These are phyloP conservation scores for Standfussiana lucernea DNA, from an alignment of 2,888 invertebrate genomes.

Conservation along the genomic window DNA sequence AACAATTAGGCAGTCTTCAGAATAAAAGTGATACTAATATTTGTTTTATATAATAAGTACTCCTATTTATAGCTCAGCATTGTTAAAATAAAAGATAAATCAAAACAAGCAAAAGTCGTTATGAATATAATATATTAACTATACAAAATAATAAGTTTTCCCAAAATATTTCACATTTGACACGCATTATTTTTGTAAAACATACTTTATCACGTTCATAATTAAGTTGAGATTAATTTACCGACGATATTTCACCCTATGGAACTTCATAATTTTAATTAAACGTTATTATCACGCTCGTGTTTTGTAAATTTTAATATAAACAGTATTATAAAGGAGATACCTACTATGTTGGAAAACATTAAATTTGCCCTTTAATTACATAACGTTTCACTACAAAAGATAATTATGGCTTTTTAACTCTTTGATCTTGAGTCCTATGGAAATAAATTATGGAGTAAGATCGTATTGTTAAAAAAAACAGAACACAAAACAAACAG, in stretches of 20 bases:
- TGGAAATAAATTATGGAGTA: background rate
- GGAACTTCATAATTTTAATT: constrained; percentile 56
- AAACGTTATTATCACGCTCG: constrained; percentile 37
- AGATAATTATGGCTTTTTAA: background rate
- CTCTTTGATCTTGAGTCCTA: background rate
- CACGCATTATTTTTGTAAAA: constrained; percentile 19
- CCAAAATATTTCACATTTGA: constrained; percentile 35
- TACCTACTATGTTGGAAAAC: constrained; percentile 16
- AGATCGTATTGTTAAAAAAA: too few species aligned
- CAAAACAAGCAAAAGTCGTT: background rate
- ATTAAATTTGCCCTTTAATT: constrained; percentile 27
- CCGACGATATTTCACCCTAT: constrained; percentile 15
- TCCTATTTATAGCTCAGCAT: background rate
- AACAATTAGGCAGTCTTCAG: background rate
- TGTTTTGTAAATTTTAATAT: constrained; percentile 47
- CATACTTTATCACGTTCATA: constrained; percentile 17
- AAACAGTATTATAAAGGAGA: constrained; percentile 15
- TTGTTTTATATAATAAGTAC: background rate
- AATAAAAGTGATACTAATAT: background rate
- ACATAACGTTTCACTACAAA: constrained; percentile 15
- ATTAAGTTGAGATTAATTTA: constrained; percentile 48
- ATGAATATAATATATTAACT: constrained; percentile 2
- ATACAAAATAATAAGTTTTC: constrained; percentile 21
- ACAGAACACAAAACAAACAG: background rate
- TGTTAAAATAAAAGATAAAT: background rate